Base-by-base conservation (phyloP, 1,140 invertebrate genomes). In the Dinoponera quadriceps region DNA sequence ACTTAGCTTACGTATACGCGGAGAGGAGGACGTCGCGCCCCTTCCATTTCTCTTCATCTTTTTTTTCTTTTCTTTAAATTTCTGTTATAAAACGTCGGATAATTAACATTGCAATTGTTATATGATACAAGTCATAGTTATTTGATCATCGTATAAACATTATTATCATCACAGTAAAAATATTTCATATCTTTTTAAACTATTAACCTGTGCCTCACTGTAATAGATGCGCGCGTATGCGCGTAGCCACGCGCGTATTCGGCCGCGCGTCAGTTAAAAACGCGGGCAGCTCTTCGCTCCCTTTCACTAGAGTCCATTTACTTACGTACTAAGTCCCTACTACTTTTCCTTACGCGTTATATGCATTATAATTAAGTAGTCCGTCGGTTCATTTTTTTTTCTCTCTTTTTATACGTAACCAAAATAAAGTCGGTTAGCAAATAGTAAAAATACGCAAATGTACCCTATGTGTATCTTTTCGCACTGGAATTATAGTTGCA, bases 81-180 rank as follows among this genome's bases (percentile, higher is more conserved):
- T 82, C 54, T 71, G 78, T 91, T 90, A 91, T 88, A 90, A 92
- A 91, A 91, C 81, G 75, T 90, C 68, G 85, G 68, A 85, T 90
- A 85, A 84, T 86, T 89, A 89, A 90, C 86, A 85, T 91, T 89
- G 84, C 89, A 87, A 86, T 90, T 84, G 54, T 69, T 85, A 86
- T 92, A 92, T 91, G 86, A 91, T 93, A 91, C 89, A 90, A 92
- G 85, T 92, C 87, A 89, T 91, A 93, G 69, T 91, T 44, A 91
- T 90, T 92, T 93, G 90, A 92, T 93, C 90, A 92, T 93, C 91
- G 91, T 94, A 94, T 93, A 94, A 94, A 94, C 93, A 94, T 94
- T 94, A 94, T 94, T 94, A 94, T 94, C 94, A 94, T 94, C 94
- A 94, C 94, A 94, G 94, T 94, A 94, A 94, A 94, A 94, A 94